A percentile compares a stretch with the other conserved stretches of the same genome.
Conservation (phyloP, 2,888 invertebrate genomes). For the Cerastis rubricosa region DNA sequence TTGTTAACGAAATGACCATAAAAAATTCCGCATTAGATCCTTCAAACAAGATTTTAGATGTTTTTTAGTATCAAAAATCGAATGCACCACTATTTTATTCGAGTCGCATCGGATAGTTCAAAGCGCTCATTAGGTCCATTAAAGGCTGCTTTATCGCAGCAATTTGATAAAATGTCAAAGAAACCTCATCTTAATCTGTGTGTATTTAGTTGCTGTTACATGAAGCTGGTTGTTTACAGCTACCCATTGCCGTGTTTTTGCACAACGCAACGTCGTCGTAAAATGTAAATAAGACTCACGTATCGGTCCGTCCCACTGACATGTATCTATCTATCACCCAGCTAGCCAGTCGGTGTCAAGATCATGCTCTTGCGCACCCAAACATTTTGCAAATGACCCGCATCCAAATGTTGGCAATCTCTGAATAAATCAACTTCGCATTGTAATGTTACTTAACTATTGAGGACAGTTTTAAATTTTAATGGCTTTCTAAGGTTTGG, state of each 20-base stretch:
- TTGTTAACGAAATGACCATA: not conserved
- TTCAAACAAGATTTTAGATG: constrained; percentile 10
- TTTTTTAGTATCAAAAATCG: constrained; percentile 12
- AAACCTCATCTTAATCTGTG: constrained; percentile 26
- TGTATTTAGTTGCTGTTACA: constrained; percentile 42
- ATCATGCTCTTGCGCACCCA: constrained; percentile 74
- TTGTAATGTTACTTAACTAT: constrained; percentile 57
- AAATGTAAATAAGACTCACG: constrained; percentile 73
- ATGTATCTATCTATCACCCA: constrained; percentile 74
- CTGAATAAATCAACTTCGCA: constrained; percentile 53
- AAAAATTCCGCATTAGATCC: not conserved
- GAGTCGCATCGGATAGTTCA: constrained; percentile 22
- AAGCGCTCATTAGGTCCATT: constrained; percentile 25
- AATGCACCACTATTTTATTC: constrained; percentile 9
- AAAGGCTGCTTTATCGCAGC: constrained; percentile 1
- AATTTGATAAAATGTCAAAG: constrained; percentile 36
- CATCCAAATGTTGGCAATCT: constrained; percentile 68
- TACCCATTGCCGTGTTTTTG: constrained; percentile 64
- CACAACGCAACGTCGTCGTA: constrained; percentile 68
- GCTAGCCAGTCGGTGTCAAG: constrained; percentile 77
- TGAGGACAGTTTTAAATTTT: constrained; percentile 39
- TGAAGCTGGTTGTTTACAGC: constrained; percentile 52
- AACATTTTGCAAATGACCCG: constrained; percentile 73
- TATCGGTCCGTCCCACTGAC: constrained; percentile 74
- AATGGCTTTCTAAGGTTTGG: constrained; percentile 39